phyloP scores from a whole-genome alignment of 2,888 invertebrate species.

The Neoscelio sp. region DNA sequence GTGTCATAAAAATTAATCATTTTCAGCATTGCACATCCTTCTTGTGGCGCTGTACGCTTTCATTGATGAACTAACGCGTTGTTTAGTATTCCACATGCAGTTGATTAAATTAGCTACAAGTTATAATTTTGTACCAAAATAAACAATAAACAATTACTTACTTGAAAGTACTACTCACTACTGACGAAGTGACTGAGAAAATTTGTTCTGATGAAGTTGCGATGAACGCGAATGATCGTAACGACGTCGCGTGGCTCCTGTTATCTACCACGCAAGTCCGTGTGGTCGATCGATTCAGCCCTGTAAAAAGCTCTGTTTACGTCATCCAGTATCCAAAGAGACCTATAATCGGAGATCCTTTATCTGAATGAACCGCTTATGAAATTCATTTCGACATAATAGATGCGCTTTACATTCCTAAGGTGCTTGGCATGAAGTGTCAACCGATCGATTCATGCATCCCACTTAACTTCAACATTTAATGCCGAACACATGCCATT shows the following conservation, averaged over 20 bases:
- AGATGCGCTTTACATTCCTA: constrained; percentile 7
- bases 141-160: constrained; percentile 6
- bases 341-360: constrained; percentile 9
- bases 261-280: constrained; percentile 57
- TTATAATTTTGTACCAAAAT: neutral
- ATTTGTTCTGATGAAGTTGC: constrained; percentile 17
- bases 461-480: too few relatives aligned
- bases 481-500: too few relatives aligned
- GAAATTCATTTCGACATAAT: constrained; percentile 5
- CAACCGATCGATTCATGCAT: neutral
- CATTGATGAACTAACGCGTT: too few relatives aligned
- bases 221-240: constrained; percentile 32
- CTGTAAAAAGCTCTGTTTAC: constrained; percentile 51
- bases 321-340: constrained; percentile 46
- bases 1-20: too few relatives aligned
- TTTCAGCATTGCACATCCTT: too few relatives aligned
- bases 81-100: too few relatives aligned
- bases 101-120: neutral
- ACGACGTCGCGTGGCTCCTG: constrained; percentile 49
- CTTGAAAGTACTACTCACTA: constrained; percentile 46
- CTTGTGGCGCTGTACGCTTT: too few relatives aligned
- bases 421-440: neutral
- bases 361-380: constrained; percentile 27
- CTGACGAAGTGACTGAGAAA: constrained; percentile 18
- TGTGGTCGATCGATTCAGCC: constrained; percentile 63